These are phyloP conservation scores for Drosophila koepferae DNA, from an alignment of 2,888 invertebrate species.

Conservation along the genomic window DNA sequence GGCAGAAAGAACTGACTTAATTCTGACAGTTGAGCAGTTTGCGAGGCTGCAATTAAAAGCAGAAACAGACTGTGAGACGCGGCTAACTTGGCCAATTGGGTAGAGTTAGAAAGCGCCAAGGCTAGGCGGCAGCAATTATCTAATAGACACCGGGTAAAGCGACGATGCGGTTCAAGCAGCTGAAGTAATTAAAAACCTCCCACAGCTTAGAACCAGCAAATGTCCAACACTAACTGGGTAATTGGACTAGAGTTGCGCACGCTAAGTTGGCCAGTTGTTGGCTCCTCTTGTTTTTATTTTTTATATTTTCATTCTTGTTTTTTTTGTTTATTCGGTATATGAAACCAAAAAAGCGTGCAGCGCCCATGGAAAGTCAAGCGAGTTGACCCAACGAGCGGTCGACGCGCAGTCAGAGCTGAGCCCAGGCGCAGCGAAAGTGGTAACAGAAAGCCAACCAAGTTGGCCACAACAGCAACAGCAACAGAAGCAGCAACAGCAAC, in stretches of 20 bases:
- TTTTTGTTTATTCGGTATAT: background rate
- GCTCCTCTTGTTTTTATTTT: background rate
- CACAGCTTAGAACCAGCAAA: slow-evolving; percentile 28
- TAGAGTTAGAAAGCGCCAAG: slow-evolving; percentile 68
- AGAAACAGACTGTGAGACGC: slow-evolving; percentile 56
- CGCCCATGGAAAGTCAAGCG: slow-evolving; percentile 51
- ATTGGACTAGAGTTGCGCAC: slow-evolving; percentile 36
- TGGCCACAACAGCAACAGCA: slow-evolving; percentile 1
- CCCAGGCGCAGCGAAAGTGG: slow-evolving; percentile 41
- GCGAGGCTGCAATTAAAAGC: slow-evolving; percentile 52
- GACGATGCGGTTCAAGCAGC: slow-evolving; percentile 6
- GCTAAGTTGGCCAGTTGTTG: slow-evolving; percentile 3
- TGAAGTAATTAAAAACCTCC: slow-evolving; percentile 44
- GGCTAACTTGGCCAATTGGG: slow-evolving; percentile 41
- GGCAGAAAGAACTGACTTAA: slow-evolving; percentile 44
- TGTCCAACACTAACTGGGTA: slow-evolving; percentile 38
- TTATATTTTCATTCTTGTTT: too few species aligned
- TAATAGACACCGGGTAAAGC: slow-evolving; percentile 39
- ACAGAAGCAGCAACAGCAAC: background rate
- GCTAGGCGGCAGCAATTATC: slow-evolving; percentile 53
- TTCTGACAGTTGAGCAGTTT: slow-evolving; percentile 40
- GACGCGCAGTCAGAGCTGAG: slow-evolving; percentile 10
- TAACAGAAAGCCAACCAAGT: slow-evolving; percentile 32
- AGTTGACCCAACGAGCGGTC: slow-evolving; percentile 32
- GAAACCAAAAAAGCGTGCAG: slow-evolving; percentile 49